phyloP scores from a whole-genome alignment of 2,888 invertebrate species.

The Tetragonula carbonaria region DNA sequence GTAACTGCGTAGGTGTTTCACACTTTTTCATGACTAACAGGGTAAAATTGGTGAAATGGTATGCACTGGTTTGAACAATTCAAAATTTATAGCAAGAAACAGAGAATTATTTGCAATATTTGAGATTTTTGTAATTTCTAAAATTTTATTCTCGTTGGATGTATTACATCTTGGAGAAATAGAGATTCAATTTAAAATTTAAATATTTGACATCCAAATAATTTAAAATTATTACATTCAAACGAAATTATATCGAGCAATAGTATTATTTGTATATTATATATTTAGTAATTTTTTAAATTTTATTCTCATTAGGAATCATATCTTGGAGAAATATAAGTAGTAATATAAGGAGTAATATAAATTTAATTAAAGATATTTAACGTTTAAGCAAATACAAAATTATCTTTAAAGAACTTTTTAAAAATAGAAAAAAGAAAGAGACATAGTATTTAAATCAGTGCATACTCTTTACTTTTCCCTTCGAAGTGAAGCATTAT shows the following conservation, averaged over 20 bases:
- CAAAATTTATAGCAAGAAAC: neutral
- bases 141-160: too few species aligned
- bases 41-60: neutral
- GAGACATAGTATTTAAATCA: neutral
- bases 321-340: neutral
- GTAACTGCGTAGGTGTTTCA: slow-evolving; percentile 18
- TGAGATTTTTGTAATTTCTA: too few species aligned
- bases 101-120: too few species aligned
- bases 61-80: neutral
- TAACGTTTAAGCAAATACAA: neutral
- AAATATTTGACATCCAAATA: too few species aligned
- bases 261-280: too few species aligned
- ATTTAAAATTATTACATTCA: neutral
- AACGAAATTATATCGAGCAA: neutral
- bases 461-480: too few species aligned
- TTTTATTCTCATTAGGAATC: neutral
- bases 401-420: neutral
- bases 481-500: neutral
- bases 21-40: slow-evolving; percentile 41
- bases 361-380: neutral
- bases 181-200: too few species aligned
- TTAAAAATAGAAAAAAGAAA: neutral
- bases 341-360: too few species aligned
- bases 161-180: too few species aligned
- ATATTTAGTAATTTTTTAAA: neutral